Evolutionary conservation across 2,797 vertebrate species (phyloP).

Genomic region (Vireo griseus): DNA sequence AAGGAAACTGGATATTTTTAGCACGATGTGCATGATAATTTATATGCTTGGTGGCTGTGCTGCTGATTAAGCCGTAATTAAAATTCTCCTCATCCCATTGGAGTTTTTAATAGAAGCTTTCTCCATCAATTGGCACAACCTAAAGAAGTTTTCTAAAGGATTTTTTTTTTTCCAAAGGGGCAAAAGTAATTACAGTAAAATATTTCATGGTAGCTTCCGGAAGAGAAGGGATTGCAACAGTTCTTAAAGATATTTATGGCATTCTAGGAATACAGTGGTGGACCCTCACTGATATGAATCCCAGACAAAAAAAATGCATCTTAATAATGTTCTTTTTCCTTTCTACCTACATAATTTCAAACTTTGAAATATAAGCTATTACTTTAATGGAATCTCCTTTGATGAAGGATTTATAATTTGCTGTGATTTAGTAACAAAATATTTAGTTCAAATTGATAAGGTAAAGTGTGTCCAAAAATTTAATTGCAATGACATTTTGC

Average conservation of each 20-base stretch:
- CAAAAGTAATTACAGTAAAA: conserved; percentile 82
- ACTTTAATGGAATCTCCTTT: conserved; percentile 39
- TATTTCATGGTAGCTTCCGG: conserved; percentile 82
- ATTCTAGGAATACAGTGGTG: conserved; percentile 84
- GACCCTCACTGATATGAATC: conserved; percentile 78
- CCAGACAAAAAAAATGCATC: conserved; percentile 65
- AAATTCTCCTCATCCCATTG: conserved; percentile 91
- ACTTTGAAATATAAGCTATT: conserved; percentile 3
- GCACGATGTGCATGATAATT: conserved; percentile 99
- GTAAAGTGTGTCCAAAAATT: conserved; percentile 71
- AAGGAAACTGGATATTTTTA: conserved; percentile 97
- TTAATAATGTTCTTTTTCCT: conserved; percentile 71
- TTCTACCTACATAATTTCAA: conserved; percentile 73
- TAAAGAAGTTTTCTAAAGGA: conserved; percentile 71
- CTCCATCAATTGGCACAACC: conserved; percentile 85
- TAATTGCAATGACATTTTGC: conserved; percentile 49
- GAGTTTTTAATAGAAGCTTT: conserved; percentile 85
- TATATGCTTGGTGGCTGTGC: conserved; percentile 99
- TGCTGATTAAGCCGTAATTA: conserved; percentile 99
- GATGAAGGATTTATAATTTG: conserved; percentile 55
- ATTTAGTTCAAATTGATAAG: conserved; percentile 56
- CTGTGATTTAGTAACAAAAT: conserved; percentile 50
- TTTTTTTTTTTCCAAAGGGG: conserved; percentile 59
- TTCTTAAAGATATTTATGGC: conserved; percentile 88
- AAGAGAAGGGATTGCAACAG: conserved; percentile 81